Evolutionary conservation across 2,113 vertebrate species (phyloP), one percentile per base, ranked within the genome.

Genomic region (Amblyopsis rosae): DNA sequence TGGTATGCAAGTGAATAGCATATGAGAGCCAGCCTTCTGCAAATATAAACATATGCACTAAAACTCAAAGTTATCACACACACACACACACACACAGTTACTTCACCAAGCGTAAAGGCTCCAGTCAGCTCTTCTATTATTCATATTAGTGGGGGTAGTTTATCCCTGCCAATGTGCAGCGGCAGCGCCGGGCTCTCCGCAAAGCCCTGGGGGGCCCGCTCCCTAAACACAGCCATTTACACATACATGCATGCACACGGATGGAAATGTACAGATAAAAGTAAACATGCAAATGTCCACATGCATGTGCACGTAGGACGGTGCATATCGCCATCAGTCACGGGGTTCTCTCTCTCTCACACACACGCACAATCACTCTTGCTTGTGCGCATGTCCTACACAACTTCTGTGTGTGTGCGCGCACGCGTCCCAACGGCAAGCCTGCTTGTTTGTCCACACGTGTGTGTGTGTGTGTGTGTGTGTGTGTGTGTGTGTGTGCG

Each of bases 71-170:
- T 17, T n/a, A 54, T 15, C 49, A 69, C 50, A 50, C 51, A 71
- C 62, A 65, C 8, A 51, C 67, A 70, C 70, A 75, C 53, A 58
- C 72, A 51, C 69, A 67, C 46, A 46, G 55, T 71, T 75, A 67
- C 74, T 82, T 79, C 72, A 80, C 58, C 33, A 17, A 64, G 68
- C 78, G 69, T 69, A 65, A 67, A 71, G 51, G 47, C 72, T 71
- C 46, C 67, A 61, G 60, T 86, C 72, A 63, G 82, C 81, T 82
- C 70, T 59, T 89, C 77, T 84, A 88, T 90, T 87, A 88, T 88
- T 89, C 85, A 88, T 89, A 81, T 84, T 73, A 80, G 65, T 48
- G 48, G 35, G 56, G 65, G 53, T 75, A 88, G 87, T 88, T 88
- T 86, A 82, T 82, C 77, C 76, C 76, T 49, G 65, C 65, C 62